Percentiles rank a stretch among this genome's conserved stretches.
Conservation (phyloP, 1,140 invertebrate species). For the Drosophila insularis region DNA sequence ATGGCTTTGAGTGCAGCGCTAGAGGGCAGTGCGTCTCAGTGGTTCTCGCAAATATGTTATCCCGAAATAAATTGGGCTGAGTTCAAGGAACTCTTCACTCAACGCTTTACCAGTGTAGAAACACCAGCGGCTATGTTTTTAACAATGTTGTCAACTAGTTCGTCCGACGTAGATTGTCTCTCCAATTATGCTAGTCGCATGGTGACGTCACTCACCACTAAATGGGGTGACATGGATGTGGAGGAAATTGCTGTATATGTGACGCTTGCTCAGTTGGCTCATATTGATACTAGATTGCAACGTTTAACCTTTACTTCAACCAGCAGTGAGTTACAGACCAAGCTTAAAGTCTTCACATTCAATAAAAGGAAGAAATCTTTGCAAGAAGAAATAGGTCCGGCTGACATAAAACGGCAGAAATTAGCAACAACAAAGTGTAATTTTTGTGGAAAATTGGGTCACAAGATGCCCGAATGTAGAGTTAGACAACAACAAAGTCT, state of each 20-base stretch:
- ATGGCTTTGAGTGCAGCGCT: no score
- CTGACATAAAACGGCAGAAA: slow-evolving; percentile 18
- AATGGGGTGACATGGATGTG: neutral
- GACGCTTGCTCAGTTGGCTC: slow-evolving; percentile 16
- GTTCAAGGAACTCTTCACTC: no score
- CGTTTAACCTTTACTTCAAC: slow-evolving; percentile 22
- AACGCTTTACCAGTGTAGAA: no score
- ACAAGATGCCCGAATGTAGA: neutral
- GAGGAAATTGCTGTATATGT: neutral
- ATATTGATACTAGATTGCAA: slow-evolving; percentile 22
- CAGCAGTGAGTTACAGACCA: slow-evolving; percentile 13
- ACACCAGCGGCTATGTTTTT: no score
- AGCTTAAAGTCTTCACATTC: slow-evolving; percentile 16
- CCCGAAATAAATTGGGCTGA: no score
- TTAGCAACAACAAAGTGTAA: slow-evolving; percentile 20
- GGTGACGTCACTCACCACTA: neutral
- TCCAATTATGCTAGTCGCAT: no score
- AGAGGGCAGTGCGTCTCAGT: no score
- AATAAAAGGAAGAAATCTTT: slow-evolving; percentile 28
- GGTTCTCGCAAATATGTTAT: no score
- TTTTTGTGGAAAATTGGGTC: neutral
- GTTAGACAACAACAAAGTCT: neutral
- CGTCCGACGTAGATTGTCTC: no score
- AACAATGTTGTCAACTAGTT: no score
- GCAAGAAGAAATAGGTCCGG: slow-evolving; percentile 13